These are phyloP conservation scores for Tiphia femorata DNA, from an alignment of 2,888 invertebrate genomes.

Conservation along the genomic window DNA sequence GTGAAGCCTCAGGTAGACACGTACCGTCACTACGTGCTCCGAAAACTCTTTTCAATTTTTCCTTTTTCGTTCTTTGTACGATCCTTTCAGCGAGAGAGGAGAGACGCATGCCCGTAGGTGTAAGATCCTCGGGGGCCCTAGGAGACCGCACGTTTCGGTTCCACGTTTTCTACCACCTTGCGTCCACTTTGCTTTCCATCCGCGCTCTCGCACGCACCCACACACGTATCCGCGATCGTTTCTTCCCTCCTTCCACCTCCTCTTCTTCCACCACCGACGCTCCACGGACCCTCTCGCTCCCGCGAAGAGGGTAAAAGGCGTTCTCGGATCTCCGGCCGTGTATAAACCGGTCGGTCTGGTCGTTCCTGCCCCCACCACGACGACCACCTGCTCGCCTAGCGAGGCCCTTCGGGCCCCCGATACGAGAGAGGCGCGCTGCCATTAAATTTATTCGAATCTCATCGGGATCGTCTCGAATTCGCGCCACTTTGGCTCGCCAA, in stretches of 20 bases:
- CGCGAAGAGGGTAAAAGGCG: conserved; percentile 42
- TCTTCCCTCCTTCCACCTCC: neutral
- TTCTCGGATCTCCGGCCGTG: conserved; percentile 56
- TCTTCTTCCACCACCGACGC: conserved; percentile 13
- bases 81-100: too few relatives aligned
- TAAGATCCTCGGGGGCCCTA: too few relatives aligned
- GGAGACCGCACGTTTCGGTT: neutral
- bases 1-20: too few relatives aligned
- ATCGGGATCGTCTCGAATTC: conserved; percentile 53
- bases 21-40: too few relatives aligned
- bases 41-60: too few relatives aligned
- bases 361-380: conserved; percentile 53
- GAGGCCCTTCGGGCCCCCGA: conserved; percentile 49
- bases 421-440: conserved; percentile 47
- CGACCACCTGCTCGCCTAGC: conserved; percentile 64
- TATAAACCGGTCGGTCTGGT: conserved; percentile 68
- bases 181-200: neutral
- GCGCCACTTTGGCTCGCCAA: conserved; percentile 22
- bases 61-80: too few relatives aligned
- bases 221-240: neutral
- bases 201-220: neutral
- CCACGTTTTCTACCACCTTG: neutral
- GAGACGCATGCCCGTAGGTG: too few relatives aligned
- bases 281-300: conserved; percentile 34
- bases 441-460: conserved; percentile 66